Conservation (phyloP, 2,113 vertebrate species). For the Columba livia region DNA sequence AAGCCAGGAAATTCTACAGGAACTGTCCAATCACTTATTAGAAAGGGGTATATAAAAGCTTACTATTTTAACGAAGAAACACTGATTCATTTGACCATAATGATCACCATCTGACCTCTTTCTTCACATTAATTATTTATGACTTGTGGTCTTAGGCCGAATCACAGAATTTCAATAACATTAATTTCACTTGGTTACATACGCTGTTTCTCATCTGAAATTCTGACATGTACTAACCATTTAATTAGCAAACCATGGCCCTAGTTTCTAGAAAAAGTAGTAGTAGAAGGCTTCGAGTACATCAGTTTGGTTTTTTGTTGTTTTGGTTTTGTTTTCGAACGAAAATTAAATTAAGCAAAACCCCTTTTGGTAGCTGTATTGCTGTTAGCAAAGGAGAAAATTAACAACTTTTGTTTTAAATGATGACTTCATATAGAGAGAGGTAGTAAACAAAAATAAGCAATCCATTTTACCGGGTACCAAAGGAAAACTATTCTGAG, state of each 20-base stretch:
- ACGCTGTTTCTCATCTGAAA: not conserved
- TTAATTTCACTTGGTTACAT: not conserved
- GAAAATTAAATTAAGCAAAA: not conserved
- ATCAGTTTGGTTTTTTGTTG: too few species aligned
- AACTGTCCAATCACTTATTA: not conserved
- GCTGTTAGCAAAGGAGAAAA: not conserved
- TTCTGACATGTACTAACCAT: not conserved
- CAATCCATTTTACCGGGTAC: not conserved
- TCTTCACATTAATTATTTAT: not conserved
- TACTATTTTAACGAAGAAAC: not conserved
- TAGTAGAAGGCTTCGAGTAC: not conserved
- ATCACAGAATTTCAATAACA: not conserved
- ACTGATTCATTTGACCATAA: not conserved
- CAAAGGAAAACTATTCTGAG: not conserved
- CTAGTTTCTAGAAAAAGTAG: not conserved
- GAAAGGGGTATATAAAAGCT: not conserved
- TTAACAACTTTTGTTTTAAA: not conserved
- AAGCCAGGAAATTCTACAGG: not conserved
- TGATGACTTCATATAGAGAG: not conserved
- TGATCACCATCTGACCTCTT: not conserved
- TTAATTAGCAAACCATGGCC: not conserved
- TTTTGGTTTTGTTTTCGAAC: not conserved
- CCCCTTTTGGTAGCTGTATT: not conserved
- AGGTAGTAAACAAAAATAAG: not conserved
- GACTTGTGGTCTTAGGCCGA: not conserved